phyloP scores from a whole-genome alignment of 2,888 invertebrate species.

The Aproaerema taeniolella region DNA sequence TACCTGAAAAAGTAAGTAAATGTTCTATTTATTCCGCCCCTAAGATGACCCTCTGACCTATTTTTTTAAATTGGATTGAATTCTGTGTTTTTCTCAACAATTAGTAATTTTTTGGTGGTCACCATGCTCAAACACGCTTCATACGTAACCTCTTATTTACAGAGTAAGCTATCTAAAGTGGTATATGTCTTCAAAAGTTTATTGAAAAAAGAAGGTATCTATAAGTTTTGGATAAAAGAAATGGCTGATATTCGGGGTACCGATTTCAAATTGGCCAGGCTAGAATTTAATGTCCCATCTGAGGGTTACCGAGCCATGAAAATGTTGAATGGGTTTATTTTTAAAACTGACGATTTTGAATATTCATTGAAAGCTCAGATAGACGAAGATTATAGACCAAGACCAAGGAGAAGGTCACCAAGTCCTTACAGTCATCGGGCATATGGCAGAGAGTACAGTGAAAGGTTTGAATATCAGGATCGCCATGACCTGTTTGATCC shows the following conservation, averaged over 20 bases:
- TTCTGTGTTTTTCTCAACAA: too few relatives aligned
- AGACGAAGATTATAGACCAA: not conserved
- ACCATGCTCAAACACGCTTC: too few relatives aligned
- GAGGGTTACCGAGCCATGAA: not conserved
- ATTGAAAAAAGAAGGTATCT: not conserved
- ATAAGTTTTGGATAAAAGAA: slow-evolving; percentile 8
- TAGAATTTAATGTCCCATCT: not conserved
- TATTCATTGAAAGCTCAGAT: not conserved
- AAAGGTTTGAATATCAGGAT: not conserved
- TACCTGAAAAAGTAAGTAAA: not conserved
- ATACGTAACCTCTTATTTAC: slow-evolving; percentile 7
- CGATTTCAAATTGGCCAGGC: not conserved
- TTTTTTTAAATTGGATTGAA: too few relatives aligned
- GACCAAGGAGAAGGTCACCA: not conserved
- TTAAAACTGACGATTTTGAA: not conserved
- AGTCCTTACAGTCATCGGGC: not conserved
- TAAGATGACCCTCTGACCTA: too few relatives aligned
- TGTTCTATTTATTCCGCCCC: too few relatives aligned
- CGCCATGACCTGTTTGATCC: not conserved
- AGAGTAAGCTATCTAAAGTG: not conserved
- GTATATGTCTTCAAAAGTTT: not conserved
- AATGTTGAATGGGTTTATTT: not conserved
- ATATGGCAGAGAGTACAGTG: not conserved
- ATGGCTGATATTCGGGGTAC: slow-evolving; percentile 5
- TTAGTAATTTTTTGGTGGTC: too few relatives aligned